Base-by-base conservation (phyloP, 2,888 invertebrate genomes). In the Spodoptera picta region DNA sequence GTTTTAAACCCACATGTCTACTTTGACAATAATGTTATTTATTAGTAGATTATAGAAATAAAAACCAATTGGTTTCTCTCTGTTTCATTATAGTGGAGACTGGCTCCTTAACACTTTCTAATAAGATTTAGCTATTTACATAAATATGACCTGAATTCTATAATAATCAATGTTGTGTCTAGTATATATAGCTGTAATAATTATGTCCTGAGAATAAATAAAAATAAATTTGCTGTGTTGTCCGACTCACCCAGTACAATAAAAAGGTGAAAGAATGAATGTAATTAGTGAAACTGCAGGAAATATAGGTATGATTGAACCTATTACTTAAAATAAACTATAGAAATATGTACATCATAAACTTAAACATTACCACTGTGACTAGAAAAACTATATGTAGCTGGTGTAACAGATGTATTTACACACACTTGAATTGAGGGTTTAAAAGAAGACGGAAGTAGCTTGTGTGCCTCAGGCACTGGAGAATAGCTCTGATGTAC, bases 321-420 rank as follows among this genome's bases (percentile, higher is more conserved):
- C 68, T 65, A 70, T 73, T 68, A 75, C 69, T 60, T 78, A 75
- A 64, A 67, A 80, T 75, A 70, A 80, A 71, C 79, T 80, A 76
- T 78, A 79, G 73, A 80, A 83, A 83, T 81, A 36, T 36, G 36
- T 36, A 82, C 79, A 67, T 84, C 83, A 75, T 62, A 73, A 84
- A 86, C 83, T 84, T 92, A 92, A 84, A 92, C 90, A 90, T 92
- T 94, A 92, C 90, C 89, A 89, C 89, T 92, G 90, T 94, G 94
- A 94, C 94, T 94, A 94, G 94, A 94, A 91, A 94, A 94, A 90
- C 92, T 94, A 84, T 94, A 94, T 88, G 94, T 94, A 91, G 94
- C 94, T 79, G 94, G 94, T 85, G 93, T 93, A 81, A 94, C 93
- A 80, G 94, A 94, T 70, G 91, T 93, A 87, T 94, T 94, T 73